These are phyloP conservation scores for Orchestes rusci DNA, from an alignment of 2,888 invertebrate genomes.

Conservation along the genomic window DNA sequence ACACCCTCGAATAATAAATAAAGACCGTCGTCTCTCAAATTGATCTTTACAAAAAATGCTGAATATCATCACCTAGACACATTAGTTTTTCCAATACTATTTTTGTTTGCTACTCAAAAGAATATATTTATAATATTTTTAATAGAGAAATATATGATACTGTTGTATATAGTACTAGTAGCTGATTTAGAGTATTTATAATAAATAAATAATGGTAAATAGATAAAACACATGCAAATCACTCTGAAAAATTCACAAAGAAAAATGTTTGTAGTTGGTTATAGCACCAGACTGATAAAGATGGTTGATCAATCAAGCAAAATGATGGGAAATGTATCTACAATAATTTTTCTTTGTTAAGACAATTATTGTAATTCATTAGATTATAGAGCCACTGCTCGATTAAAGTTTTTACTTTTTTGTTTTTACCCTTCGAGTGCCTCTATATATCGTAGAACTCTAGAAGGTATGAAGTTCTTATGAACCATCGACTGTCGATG, in stretches of 20 bases:
- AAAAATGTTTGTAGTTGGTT: too few relatives aligned
- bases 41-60: too few relatives aligned
- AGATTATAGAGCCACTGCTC: constrained; percentile 28
- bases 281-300: too few relatives aligned
- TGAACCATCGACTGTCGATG: too few relatives aligned
- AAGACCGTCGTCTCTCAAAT: too few relatives aligned
- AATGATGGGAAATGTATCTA: too few relatives aligned
- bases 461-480: background rate
- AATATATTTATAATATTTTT: constrained; percentile 54
- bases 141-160: constrained; percentile 48
- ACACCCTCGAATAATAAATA: too few relatives aligned
- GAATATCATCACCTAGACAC: constrained; percentile 42
- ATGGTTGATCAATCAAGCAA: too few relatives aligned
- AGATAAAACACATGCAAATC: too few relatives aligned
- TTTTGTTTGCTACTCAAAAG: constrained; percentile 54
- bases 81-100: constrained; percentile 51
- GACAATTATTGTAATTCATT: too few relatives aligned
- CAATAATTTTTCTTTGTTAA: too few relatives aligned
- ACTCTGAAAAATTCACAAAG: too few relatives aligned
- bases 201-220: constrained; percentile 3
- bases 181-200: constrained; percentile 30
- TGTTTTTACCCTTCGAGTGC: constrained; percentile 54
- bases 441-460: constrained; percentile 42
- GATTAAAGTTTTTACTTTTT: constrained; percentile 28
- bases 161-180: constrained; percentile 38